These are phyloP conservation scores for Zosterops lateralis DNA, from an alignment of 2,113 vertebrate genomes.

Conservation along the genomic window DNA sequence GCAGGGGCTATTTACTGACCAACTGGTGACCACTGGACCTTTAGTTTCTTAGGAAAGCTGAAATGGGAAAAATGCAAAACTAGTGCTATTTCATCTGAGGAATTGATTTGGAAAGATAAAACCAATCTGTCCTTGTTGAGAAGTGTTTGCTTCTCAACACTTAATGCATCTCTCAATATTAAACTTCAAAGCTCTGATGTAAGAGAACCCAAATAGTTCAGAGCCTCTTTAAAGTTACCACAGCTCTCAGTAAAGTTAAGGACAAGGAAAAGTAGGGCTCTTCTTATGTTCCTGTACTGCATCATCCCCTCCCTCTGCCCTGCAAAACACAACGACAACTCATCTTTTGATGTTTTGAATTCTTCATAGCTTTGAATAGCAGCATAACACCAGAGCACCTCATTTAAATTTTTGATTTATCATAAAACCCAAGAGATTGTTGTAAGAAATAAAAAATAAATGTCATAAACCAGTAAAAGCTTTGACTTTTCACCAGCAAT, in stretches of 20 bases:
- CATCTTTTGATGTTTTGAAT: not conserved
- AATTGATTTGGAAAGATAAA: not conserved
- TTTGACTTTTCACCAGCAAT: not conserved
- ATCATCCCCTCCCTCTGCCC: not conserved
- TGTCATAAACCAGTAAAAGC: not conserved
- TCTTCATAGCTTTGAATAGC: not conserved
- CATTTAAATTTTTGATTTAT: not conserved
- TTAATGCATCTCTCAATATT: not conserved
- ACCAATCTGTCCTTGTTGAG: not conserved
- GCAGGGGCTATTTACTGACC: not conserved
- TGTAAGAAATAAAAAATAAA: not conserved
- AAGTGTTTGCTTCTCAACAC: not conserved
- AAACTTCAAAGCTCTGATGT: not conserved
- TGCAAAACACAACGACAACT: not conserved
- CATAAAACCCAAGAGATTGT: not conserved
- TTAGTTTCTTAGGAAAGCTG: not conserved
- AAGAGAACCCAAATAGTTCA: not conserved
- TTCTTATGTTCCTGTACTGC: not conserved
- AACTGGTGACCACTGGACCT: not conserved
- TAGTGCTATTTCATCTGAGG: not conserved
- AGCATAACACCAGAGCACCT: not conserved
- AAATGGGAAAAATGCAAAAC: not conserved
- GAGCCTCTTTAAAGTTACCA: not conserved
- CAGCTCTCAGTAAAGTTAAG: not conserved
- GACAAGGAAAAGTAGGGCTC: conserved; percentile 7